Evolutionary conservation across 2,888 invertebrate species (phyloP).

Genomic region (Phortica magna): DNA sequence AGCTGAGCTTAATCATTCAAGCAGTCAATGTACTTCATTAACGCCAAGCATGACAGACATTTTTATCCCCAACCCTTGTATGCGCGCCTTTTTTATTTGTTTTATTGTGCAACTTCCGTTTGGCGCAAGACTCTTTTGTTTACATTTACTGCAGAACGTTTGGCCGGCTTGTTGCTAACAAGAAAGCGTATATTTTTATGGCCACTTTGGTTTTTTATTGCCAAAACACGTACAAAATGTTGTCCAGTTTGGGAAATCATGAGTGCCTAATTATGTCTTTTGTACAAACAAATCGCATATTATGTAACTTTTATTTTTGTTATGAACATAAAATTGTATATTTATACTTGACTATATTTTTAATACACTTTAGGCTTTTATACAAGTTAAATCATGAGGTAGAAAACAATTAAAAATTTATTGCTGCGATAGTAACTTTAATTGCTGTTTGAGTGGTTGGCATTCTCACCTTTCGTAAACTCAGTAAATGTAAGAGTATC

Average conservation of each 20-base stretch:
- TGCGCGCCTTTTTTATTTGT: no score
- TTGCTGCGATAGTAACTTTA: background rate
- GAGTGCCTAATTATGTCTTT: constrained; percentile 19
- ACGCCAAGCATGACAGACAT: no score
- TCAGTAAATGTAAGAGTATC: no score
- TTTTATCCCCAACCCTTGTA: no score
- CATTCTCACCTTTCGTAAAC: background rate
- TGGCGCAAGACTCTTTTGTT: no score
- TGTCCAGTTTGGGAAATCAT: constrained; percentile 9
- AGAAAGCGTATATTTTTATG: background rate
- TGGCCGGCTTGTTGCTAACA: background rate
- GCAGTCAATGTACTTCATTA: no score
- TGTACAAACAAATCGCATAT: constrained; percentile 12
- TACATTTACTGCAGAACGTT: no score
- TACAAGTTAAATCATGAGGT: background rate
- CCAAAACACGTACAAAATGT: constrained; percentile 1
- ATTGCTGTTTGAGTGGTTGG: background rate
- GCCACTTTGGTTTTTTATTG: constrained; percentile 6
- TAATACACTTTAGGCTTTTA: background rate
- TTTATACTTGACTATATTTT: background rate
- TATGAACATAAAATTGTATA: constrained; percentile 13
- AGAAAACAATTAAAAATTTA: constrained; percentile 13
- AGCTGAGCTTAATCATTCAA: no score
- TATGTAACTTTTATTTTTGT: background rate
- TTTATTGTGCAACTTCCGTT: no score